Evolutionary conservation across 2,888 invertebrate species (phyloP).

Genomic region (Epistrophe eligans): DNA sequence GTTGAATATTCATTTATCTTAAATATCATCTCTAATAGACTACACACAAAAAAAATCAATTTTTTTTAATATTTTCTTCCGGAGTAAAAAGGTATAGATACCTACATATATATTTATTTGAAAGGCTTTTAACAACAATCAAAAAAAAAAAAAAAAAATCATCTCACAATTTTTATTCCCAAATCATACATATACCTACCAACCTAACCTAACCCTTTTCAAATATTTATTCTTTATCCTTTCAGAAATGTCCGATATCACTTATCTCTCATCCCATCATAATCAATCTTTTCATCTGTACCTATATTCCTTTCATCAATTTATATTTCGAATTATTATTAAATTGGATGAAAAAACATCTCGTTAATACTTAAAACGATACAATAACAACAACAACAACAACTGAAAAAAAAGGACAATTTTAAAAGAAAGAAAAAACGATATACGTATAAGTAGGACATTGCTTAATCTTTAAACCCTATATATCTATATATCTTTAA

Average conservation of each 20-base stretch:
- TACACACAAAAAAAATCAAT: not conserved
- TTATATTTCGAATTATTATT: slow-evolving; percentile 51
- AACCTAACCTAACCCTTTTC: slow-evolving; percentile 7
- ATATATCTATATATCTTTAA: not conserved
- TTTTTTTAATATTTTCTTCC: slow-evolving; percentile 2
- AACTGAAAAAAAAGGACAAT: slow-evolving; percentile 13
- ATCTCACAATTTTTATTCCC: not conserved
- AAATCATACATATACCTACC: slow-evolving; percentile 5
- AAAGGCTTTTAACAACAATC: slow-evolving; percentile 7
- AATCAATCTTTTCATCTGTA: slow-evolving; percentile 33
- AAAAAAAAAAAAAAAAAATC: not conserved
- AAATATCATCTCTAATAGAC: not conserved
- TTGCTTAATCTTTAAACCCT: slow-evolving; percentile 59
- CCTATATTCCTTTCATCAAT: slow-evolving; percentile 24
- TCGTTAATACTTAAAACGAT: slow-evolving; percentile 24
- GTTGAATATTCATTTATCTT: slow-evolving; percentile 1
- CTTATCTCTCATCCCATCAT: slow-evolving; percentile 14
- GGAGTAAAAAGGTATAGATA: too few species aligned
- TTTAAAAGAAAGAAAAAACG: not conserved
- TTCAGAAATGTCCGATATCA: slow-evolving; percentile 12
- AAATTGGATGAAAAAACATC: slow-evolving; percentile 39
- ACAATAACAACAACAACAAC: not conserved
- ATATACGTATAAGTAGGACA: not conserved
- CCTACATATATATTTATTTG: not conserved
- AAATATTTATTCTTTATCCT: slow-evolving; percentile 9